Evolutionary conservation across 1,140 invertebrate species (phyloP).

Genomic region (Drosophila willistoni): DNA sequence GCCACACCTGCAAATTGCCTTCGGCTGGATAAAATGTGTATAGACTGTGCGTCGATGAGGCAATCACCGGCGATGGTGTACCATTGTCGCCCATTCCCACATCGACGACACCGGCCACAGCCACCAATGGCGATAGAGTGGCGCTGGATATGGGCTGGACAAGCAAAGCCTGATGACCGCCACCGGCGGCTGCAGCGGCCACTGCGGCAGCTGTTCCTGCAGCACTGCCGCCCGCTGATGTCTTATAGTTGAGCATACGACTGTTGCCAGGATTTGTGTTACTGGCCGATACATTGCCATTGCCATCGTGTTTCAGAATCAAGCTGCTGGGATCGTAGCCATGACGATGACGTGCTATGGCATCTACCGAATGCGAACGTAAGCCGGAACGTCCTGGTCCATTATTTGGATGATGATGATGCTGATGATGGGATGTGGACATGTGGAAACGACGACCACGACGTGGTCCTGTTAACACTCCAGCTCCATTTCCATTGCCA

Average conservation of each 20-base stretch:
- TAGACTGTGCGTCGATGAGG: constrained; percentile 78
- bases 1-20: constrained; percentile 81
- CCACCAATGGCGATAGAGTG: constrained; percentile 61
- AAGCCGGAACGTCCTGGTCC: constrained; percentile 40
- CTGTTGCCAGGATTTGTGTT: constrained; percentile 42
- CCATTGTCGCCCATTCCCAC: constrained; percentile 58
- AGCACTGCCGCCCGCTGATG: constrained; percentile 29
- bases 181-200: constrained; percentile 42
- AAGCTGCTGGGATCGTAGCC: constrained; percentile 74
- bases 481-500: constrained; percentile 41
- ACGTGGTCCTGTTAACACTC: constrained; percentile 46
- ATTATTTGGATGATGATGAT: not conserved
- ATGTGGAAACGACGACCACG: constrained; percentile 62
- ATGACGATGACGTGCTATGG: constrained; percentile 68
- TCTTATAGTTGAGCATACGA: constrained; percentile 78
- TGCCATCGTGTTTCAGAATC: constrained; percentile 75
- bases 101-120: constrained; percentile 46
- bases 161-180: constrained; percentile 54
- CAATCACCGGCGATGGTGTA: constrained; percentile 74
- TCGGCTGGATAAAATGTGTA: constrained; percentile 83
- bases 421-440: constrained; percentile 32
- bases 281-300: constrained; percentile 60
- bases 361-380: constrained; percentile 77
- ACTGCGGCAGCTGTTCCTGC: constrained; percentile 41
- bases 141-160: constrained; percentile 80